Conservation (phyloP, 1,140 invertebrate species). For the Drosophila tristis region DNA sequence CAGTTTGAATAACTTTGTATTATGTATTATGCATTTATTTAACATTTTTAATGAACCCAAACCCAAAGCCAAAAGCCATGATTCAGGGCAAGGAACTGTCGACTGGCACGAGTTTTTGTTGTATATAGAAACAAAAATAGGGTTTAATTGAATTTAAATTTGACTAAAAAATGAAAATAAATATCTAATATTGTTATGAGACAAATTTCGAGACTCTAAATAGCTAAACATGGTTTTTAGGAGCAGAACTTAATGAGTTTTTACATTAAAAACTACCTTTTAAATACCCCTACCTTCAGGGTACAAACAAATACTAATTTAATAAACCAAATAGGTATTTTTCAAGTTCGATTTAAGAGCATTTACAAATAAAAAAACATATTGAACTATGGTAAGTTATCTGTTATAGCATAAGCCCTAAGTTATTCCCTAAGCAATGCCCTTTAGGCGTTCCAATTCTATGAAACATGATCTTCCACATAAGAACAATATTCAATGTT, state of each 20-base stretch:
- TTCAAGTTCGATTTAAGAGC: too few species aligned
- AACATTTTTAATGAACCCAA: constrained; percentile 69
- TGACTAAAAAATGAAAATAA: background rate
- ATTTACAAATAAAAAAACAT: too few species aligned
- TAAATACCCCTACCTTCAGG: too few species aligned
- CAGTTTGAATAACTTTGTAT: constrained; percentile 70
- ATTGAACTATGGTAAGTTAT: constrained; percentile 14
- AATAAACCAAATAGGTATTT: too few species aligned
- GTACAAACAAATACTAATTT: background rate
- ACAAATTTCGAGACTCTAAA: too few species aligned
- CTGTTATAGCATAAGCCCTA: constrained; percentile 12
- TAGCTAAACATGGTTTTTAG: too few species aligned
- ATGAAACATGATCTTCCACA: constrained; percentile 30
- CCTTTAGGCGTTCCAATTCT: constrained; percentile 19
- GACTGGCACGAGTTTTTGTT: background rate
- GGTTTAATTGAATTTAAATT: background rate
- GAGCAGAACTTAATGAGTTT: too few species aligned
- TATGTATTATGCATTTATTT: constrained; percentile 67
- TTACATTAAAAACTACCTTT: too few species aligned
- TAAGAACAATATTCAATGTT: constrained; percentile 1
- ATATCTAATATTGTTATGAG: background rate
- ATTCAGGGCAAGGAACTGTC: constrained; percentile 28
- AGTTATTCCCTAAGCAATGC: background rate
- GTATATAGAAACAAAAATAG: background rate
- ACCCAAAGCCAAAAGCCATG: constrained; percentile 31